Evolutionary conservation across 1,140 invertebrate species (phyloP), one percentile per base, ranked within the genome.

Genomic region (Mya arenaria): DNA sequence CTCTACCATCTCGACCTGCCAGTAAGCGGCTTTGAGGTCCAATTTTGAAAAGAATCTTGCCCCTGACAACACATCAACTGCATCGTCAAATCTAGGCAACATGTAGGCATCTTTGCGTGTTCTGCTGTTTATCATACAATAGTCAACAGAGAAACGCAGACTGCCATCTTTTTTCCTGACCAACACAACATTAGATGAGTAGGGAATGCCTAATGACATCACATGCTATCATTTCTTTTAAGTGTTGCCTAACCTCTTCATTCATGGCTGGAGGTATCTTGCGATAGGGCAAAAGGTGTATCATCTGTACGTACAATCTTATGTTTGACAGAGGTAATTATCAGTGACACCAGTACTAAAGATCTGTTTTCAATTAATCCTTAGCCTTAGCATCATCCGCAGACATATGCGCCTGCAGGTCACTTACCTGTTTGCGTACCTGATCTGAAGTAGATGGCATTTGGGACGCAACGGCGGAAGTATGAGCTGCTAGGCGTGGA

Each of bases 31-130:
- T 23, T 48, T n/a, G 17, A 86, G 37, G 89, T 94, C 94, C 0
- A 95, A 84, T 0, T 90, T 89, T 0, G 89, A 87, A 74, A 94
- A 94, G 32, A 91, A 88, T 17, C 73, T 90, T 10, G 87, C 86
- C 1, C 91, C 92, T 0, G 81, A 23, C 0, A 94, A 79, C 6
- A 68, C 73, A 32, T 90, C 73, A 0, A 95, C 68, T 10, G 85
- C 85, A 25, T 94, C 93, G 15, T 94, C 91, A n/a, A n/a, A n/a
- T n/a, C n/a, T n/a, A n/a, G n/a, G n/a, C n/a, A n/a, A n/a, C n/a
- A n/a, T 48, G 10, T 13, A 48, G n/a, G 83, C 88, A 86, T 95
- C 94, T 55, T 87, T 83, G 0, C 89, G 87, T 0, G 91, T 94
- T 0, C 77, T 87, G 71, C 6, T 4, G 83, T 95, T 95, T 25